Evolutionary conservation across 2,113 vertebrate species (phyloP).

Genomic region (Charina bottae): DNA sequence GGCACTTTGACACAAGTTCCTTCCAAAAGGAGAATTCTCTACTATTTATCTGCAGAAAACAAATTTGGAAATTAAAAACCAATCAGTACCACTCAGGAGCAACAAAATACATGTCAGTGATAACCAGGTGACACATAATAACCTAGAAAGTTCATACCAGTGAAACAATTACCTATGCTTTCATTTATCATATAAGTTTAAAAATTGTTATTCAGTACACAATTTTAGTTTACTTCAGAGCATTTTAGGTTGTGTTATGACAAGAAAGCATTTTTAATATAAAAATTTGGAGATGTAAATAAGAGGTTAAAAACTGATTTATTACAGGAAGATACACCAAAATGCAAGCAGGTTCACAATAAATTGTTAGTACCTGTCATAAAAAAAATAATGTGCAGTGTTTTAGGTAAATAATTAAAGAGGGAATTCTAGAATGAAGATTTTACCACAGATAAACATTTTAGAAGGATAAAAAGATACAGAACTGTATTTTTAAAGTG

Average conservation of each 20-base stretch:
- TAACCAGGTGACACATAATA: neutral
- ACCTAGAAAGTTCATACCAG: neutral
- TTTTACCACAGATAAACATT: neutral
- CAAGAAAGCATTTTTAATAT: neutral
- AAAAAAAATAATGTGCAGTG: neutral
- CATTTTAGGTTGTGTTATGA: neutral
- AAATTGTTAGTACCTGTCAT: neutral
- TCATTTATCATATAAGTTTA: neutral
- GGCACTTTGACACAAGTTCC: slow-evolving; percentile 90
- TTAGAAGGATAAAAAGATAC: neutral
- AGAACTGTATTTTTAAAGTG: neutral
- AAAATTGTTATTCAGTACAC: neutral
- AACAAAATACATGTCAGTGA: neutral
- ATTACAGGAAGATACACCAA: neutral
- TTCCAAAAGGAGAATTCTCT: slow-evolving; percentile 88
- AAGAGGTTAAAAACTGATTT: neutral
- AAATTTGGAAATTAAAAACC: slow-evolving; percentile 21
- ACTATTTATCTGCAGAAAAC: slow-evolving; percentile 77
- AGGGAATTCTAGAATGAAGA: neutral
- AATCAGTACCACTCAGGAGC: neutral
- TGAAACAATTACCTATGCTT: neutral
- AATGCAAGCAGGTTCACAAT: neutral
- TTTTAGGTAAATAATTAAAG: neutral
- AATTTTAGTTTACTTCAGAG: neutral
- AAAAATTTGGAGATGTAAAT: neutral